Conservation (phyloP, 2,113 vertebrate genomes). For the Rutilus rutilus region DNA sequence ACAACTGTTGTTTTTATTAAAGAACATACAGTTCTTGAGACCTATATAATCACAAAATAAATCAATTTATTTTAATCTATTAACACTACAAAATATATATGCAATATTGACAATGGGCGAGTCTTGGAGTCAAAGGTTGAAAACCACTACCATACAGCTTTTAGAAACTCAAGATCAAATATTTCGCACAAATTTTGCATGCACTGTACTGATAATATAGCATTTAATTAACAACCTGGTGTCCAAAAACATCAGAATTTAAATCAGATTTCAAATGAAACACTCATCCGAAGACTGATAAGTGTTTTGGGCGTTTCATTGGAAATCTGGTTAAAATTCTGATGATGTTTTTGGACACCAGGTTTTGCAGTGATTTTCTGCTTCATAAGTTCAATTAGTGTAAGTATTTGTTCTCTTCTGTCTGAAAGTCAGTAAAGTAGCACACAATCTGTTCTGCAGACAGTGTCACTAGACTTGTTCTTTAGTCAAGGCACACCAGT, state of each 20-base stretch:
- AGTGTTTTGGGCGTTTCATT: background rate
- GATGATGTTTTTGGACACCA: no score
- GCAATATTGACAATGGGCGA: no score
- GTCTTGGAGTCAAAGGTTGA: no score
- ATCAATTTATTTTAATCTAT: background rate
- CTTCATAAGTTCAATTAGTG: background rate
- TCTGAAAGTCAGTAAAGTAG: background rate
- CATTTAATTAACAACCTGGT: background rate
- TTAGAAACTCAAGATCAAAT: no score
- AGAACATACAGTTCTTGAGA: background rate
- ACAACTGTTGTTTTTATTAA: background rate
- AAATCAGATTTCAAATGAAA: background rate
- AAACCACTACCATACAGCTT: no score
- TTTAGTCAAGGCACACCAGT: conserved; percentile 63
- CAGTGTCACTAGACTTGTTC: background rate
- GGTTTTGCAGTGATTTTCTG: background rate
- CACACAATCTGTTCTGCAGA: background rate
- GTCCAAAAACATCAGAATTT: no score
- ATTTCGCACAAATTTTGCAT: background rate
- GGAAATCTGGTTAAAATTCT: background rate
- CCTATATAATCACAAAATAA: background rate
- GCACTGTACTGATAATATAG: background rate
- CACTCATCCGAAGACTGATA: no score
- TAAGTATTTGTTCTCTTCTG: background rate
- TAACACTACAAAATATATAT: background rate